These are phyloP conservation scores for Himantopus leucocephalus DNA, from an alignment of 2,113 vertebrate genomes.

Conservation along the genomic window DNA sequence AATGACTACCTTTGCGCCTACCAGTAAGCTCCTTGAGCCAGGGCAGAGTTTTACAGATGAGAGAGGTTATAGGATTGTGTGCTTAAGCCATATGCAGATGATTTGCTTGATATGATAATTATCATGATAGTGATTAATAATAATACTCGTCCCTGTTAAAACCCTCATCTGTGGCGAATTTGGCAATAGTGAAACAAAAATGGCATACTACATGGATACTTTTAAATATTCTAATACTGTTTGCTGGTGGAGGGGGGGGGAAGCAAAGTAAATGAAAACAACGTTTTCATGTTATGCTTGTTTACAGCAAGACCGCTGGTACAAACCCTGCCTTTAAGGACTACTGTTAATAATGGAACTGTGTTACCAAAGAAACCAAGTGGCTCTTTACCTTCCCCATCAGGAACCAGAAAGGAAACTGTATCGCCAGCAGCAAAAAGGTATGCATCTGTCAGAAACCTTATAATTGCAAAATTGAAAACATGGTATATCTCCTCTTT, in stretches of 20 bases:
- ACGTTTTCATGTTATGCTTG: background rate
- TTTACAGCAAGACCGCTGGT: constrained; percentile 90
- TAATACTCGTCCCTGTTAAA: background rate
- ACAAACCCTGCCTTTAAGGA: constrained; percentile 88
- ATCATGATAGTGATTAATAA: no score
- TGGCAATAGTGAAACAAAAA: background rate
- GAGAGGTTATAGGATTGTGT: background rate
- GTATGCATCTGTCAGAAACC: constrained; percentile 60
- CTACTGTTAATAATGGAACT: constrained; percentile 91
- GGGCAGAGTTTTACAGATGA: background rate
- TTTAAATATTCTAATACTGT: background rate
- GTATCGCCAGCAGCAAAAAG: constrained; percentile 82
- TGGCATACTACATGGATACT: background rate
- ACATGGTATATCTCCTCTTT: background rate
- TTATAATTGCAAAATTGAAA: background rate
- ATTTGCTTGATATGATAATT: background rate
- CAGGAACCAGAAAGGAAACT: constrained; percentile 87
- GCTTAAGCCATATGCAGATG: background rate
- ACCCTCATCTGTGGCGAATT: background rate
- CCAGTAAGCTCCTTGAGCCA: background rate
- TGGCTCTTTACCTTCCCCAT: constrained; percentile 88
- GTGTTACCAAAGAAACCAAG: constrained; percentile 94
- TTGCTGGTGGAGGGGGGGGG: background rate
- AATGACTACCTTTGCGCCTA: background rate
- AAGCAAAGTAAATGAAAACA: background rate